Base-by-base conservation (phyloP, 2,888 invertebrate genomes). In the Mythimna lalbum region DNA sequence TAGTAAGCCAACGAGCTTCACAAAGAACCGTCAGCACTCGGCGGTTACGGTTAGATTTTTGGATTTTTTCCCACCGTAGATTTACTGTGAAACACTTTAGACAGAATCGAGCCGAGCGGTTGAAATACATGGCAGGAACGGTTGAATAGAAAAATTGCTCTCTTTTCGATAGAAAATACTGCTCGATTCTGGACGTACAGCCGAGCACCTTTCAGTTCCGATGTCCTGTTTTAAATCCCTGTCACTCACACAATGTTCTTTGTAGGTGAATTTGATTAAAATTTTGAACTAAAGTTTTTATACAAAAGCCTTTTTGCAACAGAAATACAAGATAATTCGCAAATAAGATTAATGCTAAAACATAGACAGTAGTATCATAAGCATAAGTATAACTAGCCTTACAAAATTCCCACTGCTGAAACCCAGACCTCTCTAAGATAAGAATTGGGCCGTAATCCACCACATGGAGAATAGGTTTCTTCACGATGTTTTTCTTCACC, bases 81-180 rank as follows among this genome's bases (percentile, higher is more conserved):
- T 77, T 77, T 73, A 77, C 73, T 65, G 69, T 55, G 59, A 50
- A 73, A 69, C 62, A 69, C 50, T 77, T 73, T 65, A 59, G 78
- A 65, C 74, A 60, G 77, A 36, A 69, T 65, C 57, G 69, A 69
- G 50, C 69, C 62, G 50, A 36, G 62, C 57, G 64, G 68, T 68
- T 78, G 56, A 77, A 78, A 73, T 77, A 77, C 78, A 73, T 53
- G 64, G 43, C 62, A 55, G 62, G 36, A 36, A 36, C 50, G 47
- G 39, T 21, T 19, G 53, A 50, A 63, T 56, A 55, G 69, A 77
- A 78, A 73, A 73, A 65, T 69, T 23, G 36, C 47, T 57, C 33
- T 39, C 43, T 43, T 43, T 43, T 43, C 43, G 43, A 43, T 43
- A 43, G 43, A 69, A 73, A 77, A 77, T 47, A 23, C 57, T 43